Base-by-base conservation (phyloP, 1,140 invertebrate species). In the Phocides pigmalion region DNA sequence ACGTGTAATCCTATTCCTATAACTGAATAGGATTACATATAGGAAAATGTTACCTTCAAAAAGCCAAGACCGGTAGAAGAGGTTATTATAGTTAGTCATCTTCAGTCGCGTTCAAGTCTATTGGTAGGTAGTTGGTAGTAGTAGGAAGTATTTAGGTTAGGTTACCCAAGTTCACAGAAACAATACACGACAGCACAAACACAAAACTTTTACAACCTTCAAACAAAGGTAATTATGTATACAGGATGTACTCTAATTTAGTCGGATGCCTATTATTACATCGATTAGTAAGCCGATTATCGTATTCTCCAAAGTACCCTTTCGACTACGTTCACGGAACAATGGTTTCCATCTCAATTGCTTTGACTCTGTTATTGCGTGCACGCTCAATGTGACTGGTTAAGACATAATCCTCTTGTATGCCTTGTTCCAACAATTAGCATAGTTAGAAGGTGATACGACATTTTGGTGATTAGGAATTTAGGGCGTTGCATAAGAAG, bases 211-310 rank as follows among this genome's bases (percentile, higher is more conserved):
- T 11, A 32, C 28, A 32, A 32, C 28, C 8, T 32, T 8, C n/a
- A 32, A 12, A 37, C 28, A 46, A n/a, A n/a, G 20, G 8, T 8
- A 56, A 25, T 42, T 25, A 8, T 44, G 11, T 22, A 15, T n/a
- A n/a, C n/a, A 44, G 14, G 6, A 42, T 44, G 15, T 46, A 44
- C 14, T 28, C 54, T 25, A 32, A 58, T 58, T 58, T 44, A 25
- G 41, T 17, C 28, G 25, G 54, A 17, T 46, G 41, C 25, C 50
- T 65, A 44, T 65, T 50, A 61, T 35, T 35, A 50, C 54, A 66
- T 61, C 64, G 50, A 66, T 66, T 66, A 66, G 56, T 61, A 66
- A 66, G 64, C 64, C 64, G 64, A 61, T 66, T 66, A 66, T 51
- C 22, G 41, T 46, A 46, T 28, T 56, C 28, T 53, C 50, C 39